A percentile compares a stretch with the other conserved stretches of the same genome.
phyloP scores from a whole-genome alignment of 2,113 vertebrate species.

The Progne subis region DNA sequence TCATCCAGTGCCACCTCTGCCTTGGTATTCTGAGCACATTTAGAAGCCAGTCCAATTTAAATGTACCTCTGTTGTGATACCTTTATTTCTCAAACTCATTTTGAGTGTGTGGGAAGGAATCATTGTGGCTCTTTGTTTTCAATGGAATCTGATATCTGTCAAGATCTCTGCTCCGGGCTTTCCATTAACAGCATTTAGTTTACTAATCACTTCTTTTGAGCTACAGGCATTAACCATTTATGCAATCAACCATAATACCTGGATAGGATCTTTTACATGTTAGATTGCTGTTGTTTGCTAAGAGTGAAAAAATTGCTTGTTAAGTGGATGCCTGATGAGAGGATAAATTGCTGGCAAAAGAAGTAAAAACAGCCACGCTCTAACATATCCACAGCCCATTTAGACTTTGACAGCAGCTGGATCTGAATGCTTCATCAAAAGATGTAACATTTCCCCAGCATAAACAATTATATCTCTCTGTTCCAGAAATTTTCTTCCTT shows the following conservation, averaged over 20 bases:
- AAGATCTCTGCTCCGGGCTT: conserved; percentile 11
- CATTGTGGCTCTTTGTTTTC: conserved; percentile 16
- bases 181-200: conserved; percentile 11
- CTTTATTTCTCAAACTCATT: conserved; percentile 32
- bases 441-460: not conserved
- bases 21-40: conserved; percentile 12
- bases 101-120: conserved; percentile 9
- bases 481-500: conserved; percentile 1
- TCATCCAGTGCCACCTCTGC: not conserved
- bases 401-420: not conserved
- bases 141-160: conserved; percentile 4
- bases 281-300: conserved; percentile 7
- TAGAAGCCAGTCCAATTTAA: conserved; percentile 22
- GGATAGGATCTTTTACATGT: conserved; percentile 1
- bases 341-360: not conserved
- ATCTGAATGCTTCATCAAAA: conserved; percentile 12
- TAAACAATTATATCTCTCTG: not conserved
- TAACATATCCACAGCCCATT: not conserved
- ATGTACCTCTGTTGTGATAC: conserved; percentile 17
- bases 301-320: not conserved
- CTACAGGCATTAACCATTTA: conserved; percentile 17
- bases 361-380: not conserved
- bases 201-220: conserved; percentile 7
- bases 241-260: not conserved
- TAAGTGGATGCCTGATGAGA: conserved; percentile 16